Evolutionary conservation across 2,797 vertebrate species (phyloP).

Genomic region (Aplochiton taeniatus): DNA sequence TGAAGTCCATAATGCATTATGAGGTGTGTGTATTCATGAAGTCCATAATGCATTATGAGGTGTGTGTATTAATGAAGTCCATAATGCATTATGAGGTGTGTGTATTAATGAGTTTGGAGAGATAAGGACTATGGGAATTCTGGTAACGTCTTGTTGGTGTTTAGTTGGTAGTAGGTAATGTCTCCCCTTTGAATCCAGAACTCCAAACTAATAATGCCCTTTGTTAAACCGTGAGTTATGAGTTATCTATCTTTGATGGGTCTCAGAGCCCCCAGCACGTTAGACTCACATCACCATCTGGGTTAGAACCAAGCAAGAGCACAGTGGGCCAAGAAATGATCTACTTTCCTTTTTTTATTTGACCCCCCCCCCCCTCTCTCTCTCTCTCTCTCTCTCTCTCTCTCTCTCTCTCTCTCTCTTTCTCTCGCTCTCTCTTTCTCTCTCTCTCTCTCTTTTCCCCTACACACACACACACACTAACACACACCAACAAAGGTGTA

Average conservation of each 20-base stretch:
- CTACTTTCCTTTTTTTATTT: not conserved
- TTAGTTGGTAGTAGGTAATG: too few species aligned
- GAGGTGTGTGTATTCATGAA: too few species aligned
- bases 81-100: too few species aligned
- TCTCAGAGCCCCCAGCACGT: slow-evolving; percentile 14
- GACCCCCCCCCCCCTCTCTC: not conserved
- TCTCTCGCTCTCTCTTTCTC: slow-evolving; percentile 7
- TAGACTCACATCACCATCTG: slow-evolving; percentile 25
- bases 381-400: slow-evolving; percentile 6
- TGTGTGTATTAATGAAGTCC: too few species aligned
- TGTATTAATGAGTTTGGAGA: too few species aligned
- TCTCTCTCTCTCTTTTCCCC: slow-evolving; percentile 9
- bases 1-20: too few species aligned
- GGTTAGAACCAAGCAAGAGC: slow-evolving; percentile 28
- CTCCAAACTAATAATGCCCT: slow-evolving; percentile 3
- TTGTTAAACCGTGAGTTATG: not conserved
- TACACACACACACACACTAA: not conserved
- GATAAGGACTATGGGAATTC: too few species aligned
- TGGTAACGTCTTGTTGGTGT: too few species aligned
- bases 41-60: too few species aligned
- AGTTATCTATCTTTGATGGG: slow-evolving; percentile 8
- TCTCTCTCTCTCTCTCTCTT: not conserved
- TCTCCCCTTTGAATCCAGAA: slow-evolving; percentile 9
- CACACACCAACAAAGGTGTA: too few species aligned
- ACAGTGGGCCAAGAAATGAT: slow-evolving; percentile 23